Conservation (phyloP, 2,888 invertebrate genomes). For the Marronus borbonicus region DNA sequence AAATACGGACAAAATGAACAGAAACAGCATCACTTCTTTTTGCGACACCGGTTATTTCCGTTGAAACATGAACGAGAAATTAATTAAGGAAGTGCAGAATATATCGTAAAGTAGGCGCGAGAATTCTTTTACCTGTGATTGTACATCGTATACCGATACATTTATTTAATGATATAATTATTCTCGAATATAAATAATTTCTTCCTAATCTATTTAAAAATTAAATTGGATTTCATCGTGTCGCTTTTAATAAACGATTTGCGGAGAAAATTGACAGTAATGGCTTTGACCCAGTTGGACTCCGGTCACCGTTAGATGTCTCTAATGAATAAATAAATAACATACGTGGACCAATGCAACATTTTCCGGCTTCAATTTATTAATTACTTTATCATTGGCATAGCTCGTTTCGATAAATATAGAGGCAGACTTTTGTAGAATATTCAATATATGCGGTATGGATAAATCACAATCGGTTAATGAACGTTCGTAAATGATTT, state of each 20-base stretch:
- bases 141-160: not conserved
- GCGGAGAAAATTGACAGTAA: constrained; percentile 34
- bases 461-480: constrained; percentile 30
- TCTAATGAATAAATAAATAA: constrained; percentile 29
- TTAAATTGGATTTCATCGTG: constrained; percentile 30
- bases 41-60: too few species aligned
- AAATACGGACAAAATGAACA: too few species aligned
- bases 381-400: constrained; percentile 36
- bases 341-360: constrained; percentile 42
- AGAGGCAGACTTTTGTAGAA: constrained; percentile 12
- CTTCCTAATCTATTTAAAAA: constrained; percentile 24
- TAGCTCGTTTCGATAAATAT: constrained; percentile 23
- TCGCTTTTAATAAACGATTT: constrained; percentile 35
- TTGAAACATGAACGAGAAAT: too few species aligned
- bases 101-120: too few species aligned
- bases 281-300: constrained; percentile 27
- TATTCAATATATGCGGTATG: constrained; percentile 20
- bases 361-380: constrained; percentile 28
- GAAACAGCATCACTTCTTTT: too few species aligned
- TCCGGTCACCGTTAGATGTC: constrained; percentile 17
- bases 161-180: not conserved
- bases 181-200: constrained; percentile 13
- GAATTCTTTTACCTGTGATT: too few species aligned
- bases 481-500: constrained; percentile 25
- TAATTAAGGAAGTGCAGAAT: too few species aligned